A percentile compares a stretch with the other conserved stretches of the same genome.
Conservation (phyloP, 2,888 invertebrate genomes). For the Drosophila diplacantha region DNA sequence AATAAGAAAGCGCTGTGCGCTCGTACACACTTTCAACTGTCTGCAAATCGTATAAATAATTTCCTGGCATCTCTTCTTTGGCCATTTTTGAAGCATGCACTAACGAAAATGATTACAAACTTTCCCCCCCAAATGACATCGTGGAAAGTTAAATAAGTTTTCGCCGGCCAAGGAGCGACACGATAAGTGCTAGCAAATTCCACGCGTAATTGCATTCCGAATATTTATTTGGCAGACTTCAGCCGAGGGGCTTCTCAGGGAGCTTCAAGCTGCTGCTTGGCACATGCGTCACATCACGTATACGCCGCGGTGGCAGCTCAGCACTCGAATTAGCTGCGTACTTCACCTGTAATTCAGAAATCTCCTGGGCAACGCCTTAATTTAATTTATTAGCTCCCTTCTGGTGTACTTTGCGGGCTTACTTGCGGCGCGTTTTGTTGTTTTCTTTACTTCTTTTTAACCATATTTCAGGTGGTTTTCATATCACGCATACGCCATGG, state of each 20-base stretch:
- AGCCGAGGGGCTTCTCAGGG: neutral
- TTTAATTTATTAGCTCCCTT: conserved; percentile 29
- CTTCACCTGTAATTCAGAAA: conserved; percentile 10
- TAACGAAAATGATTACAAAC: conserved; percentile 69
- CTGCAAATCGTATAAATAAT: conserved; percentile 61
- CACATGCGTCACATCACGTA: conserved; percentile 17
- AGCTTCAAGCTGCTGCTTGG: neutral
- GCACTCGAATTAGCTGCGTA: conserved; percentile 13
- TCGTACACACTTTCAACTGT: conserved; percentile 47
- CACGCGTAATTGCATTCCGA: conserved; percentile 68
- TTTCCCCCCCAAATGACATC: conserved; percentile 64
- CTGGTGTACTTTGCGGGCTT: conserved; percentile 9
- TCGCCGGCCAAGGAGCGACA: conserved; percentile 26
- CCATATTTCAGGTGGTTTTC: conserved; percentile 14
- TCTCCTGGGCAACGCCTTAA: conserved; percentile 28
- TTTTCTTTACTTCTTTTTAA: conserved; percentile 5
- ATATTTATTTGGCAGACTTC: conserved; percentile 50
- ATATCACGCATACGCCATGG: conserved; percentile 31
- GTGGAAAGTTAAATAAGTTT: conserved; percentile 69
- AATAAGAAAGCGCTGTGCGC: conserved; percentile 1
- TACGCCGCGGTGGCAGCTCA: conserved; percentile 8
- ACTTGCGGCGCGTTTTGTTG: conserved; percentile 1
- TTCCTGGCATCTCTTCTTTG: conserved; percentile 46
- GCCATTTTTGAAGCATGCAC: conserved; percentile 52
- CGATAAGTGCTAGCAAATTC: conserved; percentile 64